phyloP scores from a whole-genome alignment of 2,113 vertebrate species.

The Channa maculata region DNA sequence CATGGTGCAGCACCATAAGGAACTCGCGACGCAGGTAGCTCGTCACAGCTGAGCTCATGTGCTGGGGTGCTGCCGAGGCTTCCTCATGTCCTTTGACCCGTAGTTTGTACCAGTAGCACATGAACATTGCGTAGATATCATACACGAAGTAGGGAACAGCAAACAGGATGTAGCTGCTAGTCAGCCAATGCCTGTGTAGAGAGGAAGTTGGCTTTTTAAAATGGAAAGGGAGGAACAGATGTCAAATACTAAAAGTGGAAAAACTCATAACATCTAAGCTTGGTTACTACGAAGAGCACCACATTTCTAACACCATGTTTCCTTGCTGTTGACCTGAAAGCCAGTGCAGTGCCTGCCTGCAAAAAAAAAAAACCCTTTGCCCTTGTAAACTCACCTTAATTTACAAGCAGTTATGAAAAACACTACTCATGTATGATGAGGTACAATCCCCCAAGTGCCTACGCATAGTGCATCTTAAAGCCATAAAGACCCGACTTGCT shows the following conservation, averaged over 20 bases:
- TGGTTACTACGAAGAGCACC: not conserved
- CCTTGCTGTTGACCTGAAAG: not conserved
- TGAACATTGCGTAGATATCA: conserved; percentile 94
- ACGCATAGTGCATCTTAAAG: not conserved
- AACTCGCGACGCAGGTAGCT: conserved; percentile 90
- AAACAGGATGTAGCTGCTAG: conserved; percentile 90
- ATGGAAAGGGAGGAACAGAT: not conserved
- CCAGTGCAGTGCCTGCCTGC: not conserved
- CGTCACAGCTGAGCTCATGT: conserved; percentile 74
- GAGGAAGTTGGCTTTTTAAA: not conserved
- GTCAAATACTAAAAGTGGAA: not conserved
- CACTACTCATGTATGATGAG: not conserved
- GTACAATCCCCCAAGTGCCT: not conserved
- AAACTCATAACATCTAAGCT: not conserved
- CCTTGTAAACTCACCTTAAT: conserved; percentile 1
- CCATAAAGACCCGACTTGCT: not conserved
- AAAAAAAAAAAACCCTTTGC: not conserved
- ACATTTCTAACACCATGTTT: not conserved
- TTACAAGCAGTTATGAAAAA: not conserved
- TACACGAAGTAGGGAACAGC: conserved; percentile 94
- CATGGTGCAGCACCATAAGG: conserved; percentile 93
- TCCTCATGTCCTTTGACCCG: conserved; percentile 90
- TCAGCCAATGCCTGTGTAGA: conserved; percentile 89
- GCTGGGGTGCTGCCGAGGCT: conserved; percentile 64
- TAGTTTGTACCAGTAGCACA: conserved; percentile 93